Evolutionary conservation across 1,140 invertebrate genomes (phyloP), one percentile per base, ranked within the genome.

Genomic region (Cyrtorhinus lividipennis): DNA sequence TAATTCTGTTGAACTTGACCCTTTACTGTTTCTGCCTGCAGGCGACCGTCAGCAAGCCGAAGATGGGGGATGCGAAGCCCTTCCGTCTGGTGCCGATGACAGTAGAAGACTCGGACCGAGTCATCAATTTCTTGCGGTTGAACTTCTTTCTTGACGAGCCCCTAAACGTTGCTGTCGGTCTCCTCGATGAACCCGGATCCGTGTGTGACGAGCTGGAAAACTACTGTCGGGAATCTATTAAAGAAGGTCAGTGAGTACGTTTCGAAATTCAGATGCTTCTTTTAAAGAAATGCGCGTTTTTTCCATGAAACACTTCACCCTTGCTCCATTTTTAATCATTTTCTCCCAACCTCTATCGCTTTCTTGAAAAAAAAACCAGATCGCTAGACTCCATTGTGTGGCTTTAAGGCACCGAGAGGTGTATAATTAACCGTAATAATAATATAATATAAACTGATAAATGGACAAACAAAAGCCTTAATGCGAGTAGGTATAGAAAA

Each of bases 81-180:
- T 69, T 69, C 64, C 53, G 45, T 20, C 67, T 71, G 20, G 65
- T 67, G 0, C 57, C 62, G 1, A 71, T 77, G 13, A 72, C 67
- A 23, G 68, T 68, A 46, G 71, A 78, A 24, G 79, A 83, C 64
- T 75, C 73, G 60, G 72, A 77, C 0, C 70, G 69, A n/a, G 76
- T 81, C 0, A 69, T 83, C 1, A 74, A 77, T 8, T 83, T 83
- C 70, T 70, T 83, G 0, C 74, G 75, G 59, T 73, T 76, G 68
- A 82, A 79, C 69, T 87, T 87, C 76, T 86, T 86, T 74, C 76
- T 76, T 15, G 84, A 87, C 62, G 85, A 87, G 67, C 85, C 85
- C 0, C 72, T 86, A n/a, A 86, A 86, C 70, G 71, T 80, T 2
- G 75, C 72, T 38, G 77, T 86, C 20, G 71, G 78, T 45, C 70